A percentile compares a stretch with the other conserved stretches of the same genome.
phyloP scores from a whole-genome alignment of 2,888 invertebrate genomes.

The Stomorhina lunata region DNA sequence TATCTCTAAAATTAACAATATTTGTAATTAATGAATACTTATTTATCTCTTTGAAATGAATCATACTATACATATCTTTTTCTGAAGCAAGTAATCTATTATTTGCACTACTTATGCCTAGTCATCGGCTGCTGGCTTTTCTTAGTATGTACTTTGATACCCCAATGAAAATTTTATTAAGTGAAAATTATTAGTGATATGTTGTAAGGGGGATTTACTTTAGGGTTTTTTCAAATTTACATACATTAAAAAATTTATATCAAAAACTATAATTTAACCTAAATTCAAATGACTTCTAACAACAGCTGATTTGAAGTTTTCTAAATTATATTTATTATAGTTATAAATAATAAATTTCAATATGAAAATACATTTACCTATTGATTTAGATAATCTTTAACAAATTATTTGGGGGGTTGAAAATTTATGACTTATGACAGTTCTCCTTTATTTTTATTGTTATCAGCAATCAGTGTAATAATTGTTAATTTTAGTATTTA shows the following conservation, averaged over 20 bases:
- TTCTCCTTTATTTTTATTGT: background rate
- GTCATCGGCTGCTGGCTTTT: no score
- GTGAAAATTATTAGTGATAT: no score
- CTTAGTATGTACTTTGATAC: no score
- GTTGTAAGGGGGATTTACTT: no score
- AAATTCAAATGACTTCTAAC: background rate
- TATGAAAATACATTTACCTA: background rate
- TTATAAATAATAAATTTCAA: background rate
- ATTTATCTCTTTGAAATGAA: background rate
- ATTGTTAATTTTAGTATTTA: background rate
- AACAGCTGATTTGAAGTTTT: background rate
- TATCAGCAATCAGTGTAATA: background rate
- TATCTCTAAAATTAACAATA: background rate
- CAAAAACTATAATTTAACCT: no score
- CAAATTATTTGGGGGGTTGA: background rate
- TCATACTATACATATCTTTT: conserved; percentile 1
- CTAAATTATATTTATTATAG: background rate
- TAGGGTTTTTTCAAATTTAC: no score
- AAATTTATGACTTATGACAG: background rate
- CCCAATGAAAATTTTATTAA: no score
- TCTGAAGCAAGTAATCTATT: background rate
- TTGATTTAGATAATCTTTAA: no score
- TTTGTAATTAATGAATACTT: background rate
- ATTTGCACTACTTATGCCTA: background rate
- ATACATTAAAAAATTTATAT: no score